Evolutionary conservation across 2,888 invertebrate species (phyloP), one percentile per base, ranked within the genome.

Genomic region (Spodoptera picta): DNA sequence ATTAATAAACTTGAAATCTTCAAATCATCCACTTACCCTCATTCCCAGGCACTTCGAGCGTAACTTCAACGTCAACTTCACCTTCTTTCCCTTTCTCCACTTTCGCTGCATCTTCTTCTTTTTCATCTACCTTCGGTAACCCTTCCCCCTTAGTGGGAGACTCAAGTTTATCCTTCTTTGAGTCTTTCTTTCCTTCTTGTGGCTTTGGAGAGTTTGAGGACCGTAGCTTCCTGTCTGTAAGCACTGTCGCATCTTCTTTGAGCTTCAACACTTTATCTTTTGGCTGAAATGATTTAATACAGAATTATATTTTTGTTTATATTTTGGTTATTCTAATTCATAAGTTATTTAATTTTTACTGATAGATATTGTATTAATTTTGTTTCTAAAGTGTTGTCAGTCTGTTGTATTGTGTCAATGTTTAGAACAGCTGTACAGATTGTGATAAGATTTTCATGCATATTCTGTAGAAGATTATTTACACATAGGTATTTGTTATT

Each of bases 181-280:
- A n/a, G 1, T 31, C 7, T 5, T 68, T 70, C 58, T 71, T 79
- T 1, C 41, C 61, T 19, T 80, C 78, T 12, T 77, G 78, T 0
- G 87, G 90, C 70, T 90, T 92, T 0, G 92, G 91, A 0, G 92
- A 91, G 65, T 92, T 90, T 0, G 92, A 78, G 0, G 93, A 93
- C 0, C 93, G 88, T 0, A 93, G 81, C 48, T 89, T 90, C 9
- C 93, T 87, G 54, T 92, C 92, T 0, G 90, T 87, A 0, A 84
- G 43, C 0, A 81, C 68, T 0, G 65, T 41, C 1, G 82, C 60
- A 43, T 88, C 90, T 0, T 93, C 93, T 64, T 90, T 90, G 50
- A 92, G 68, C 58, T 92, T 94, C 11, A 92, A 76, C 0, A 92
- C 73, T 79, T 93, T 93, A 41, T 90, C 91, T 74, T 92, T 93